Conservation (phyloP, 2,113 vertebrate genomes). For the Proterorhinus semilunaris region DNA sequence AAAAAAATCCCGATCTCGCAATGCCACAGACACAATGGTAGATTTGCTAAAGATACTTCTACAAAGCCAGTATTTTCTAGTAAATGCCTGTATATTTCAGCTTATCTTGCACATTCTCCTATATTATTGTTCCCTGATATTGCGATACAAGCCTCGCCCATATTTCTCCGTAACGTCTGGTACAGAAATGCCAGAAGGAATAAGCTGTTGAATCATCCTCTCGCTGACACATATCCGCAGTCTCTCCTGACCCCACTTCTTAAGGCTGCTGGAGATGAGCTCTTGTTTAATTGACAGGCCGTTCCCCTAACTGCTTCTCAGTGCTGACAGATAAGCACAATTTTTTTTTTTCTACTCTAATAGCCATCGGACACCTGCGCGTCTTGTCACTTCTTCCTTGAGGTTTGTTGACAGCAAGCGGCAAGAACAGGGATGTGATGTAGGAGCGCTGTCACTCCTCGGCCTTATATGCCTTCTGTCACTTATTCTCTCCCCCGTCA, state of each 20-base stretch:
- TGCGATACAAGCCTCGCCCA: neutral
- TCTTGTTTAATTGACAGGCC: constrained; percentile 65
- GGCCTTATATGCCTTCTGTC: constrained; percentile 43
- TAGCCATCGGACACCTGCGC: constrained; percentile 62
- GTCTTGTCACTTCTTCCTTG: constrained; percentile 52
- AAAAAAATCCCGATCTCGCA: no score
- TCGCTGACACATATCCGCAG: constrained; percentile 8
- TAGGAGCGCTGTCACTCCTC: constrained; percentile 53
- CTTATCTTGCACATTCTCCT: neutral
- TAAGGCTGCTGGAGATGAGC: constrained; percentile 38
- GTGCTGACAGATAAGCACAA: constrained; percentile 60
- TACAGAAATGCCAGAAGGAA: constrained; percentile 20
- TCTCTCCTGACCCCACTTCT: constrained; percentile 16
- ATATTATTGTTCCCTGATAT: neutral
- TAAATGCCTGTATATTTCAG: neutral
- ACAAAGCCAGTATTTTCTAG: no score
- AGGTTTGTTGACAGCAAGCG: constrained; percentile 53
- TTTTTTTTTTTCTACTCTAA: constrained; percentile 51
- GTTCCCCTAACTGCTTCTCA: constrained; percentile 42
- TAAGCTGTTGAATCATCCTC: constrained; percentile 38
- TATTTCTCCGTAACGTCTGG: neutral
- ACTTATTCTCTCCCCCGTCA: constrained; percentile 14
- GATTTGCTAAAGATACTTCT: no score
- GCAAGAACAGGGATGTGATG: constrained; percentile 34
- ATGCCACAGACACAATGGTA: no score